Base-by-base conservation (phyloP, 2,797 vertebrate species). In the Pangasius krempfi region DNA sequence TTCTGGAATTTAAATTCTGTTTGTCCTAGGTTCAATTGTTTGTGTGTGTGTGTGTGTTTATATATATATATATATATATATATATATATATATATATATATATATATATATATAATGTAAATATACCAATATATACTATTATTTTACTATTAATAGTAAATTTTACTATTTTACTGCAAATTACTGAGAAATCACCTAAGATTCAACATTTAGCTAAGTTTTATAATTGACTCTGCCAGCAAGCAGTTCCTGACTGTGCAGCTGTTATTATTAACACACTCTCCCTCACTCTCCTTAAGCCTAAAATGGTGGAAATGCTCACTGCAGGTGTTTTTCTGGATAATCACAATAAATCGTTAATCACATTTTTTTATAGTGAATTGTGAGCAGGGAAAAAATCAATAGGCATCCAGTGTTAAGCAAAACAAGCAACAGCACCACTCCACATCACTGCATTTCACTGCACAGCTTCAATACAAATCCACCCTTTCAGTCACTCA, bases 401-500 rank as follows among this genome's bases (percentile, higher is more conserved):
- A 44, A 40, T 62, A 6, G 58, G 80, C 58, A 68, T 68, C 8
- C 5, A 84, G 60, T 64, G 27, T 66, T 84, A 16, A 27, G 56
- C 37, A 82, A 68, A 52, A 50, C 81, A 84, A 84, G 82, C 44
- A 33, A 27, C 60, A 27, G 86, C 76, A 80, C 30, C n/a, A 56
- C 22, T 80, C 37, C 56, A 86, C 72, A 12, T 86, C 72, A 4
- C 54, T 75, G 52, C 25, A 76, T 56, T 76, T 76, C 27, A 86
- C 22, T 60, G 33, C 54, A 30, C 64, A 25, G 20, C 54, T 22
- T 76, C 13, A 20, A 62, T 8, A 82, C 33, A 82, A 62, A 44
- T 60, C 25, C 37, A 18, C 6, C 14, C 70, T 86, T 58, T 56
- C 27, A 40, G 7, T 37, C 2, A 7, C 75, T 52, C 47, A 37